Evolutionary conservation across 2,113 vertebrate genomes (phyloP).

Genomic region (Clarias batrachus): DNA sequence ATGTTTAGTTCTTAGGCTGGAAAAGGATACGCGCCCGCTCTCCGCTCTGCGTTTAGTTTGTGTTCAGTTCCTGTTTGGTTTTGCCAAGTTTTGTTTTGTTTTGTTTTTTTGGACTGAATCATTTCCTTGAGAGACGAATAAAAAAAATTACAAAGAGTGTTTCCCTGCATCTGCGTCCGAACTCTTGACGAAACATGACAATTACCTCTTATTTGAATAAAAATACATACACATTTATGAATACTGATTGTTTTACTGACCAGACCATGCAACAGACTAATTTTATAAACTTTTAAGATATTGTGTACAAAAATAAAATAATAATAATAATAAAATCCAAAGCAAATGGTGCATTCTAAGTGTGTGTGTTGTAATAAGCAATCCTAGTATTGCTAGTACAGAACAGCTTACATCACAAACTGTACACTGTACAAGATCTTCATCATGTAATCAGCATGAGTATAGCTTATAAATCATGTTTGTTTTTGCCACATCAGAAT

Average conservation of each 20-base stretch:
- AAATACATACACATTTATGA: not conserved
- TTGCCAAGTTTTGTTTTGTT: too few relatives aligned
- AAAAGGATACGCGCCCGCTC: too few relatives aligned
- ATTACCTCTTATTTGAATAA: not conserved
- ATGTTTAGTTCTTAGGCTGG: too few relatives aligned
- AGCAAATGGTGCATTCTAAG: not conserved
- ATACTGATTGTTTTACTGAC: not conserved
- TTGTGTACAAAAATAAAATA: too few relatives aligned
- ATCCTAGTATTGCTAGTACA: not conserved
- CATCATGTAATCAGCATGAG: not conserved
- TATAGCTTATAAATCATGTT: not conserved
- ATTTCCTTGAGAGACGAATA: too few relatives aligned
- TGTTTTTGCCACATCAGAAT: constrained; percentile 1
- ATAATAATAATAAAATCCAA: not conserved
- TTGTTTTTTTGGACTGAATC: too few relatives aligned
- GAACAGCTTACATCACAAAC: not conserved
- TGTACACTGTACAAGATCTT: constrained; percentile 18
- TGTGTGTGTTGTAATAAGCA: not conserved
- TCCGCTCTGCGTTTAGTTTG: too few relatives aligned
- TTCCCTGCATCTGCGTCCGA: too few relatives aligned
- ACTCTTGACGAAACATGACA: too few relatives aligned
- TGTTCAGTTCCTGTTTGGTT: too few relatives aligned
- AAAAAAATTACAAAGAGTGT: too few relatives aligned
- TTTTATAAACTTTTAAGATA: not conserved
- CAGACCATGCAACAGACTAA: not conserved